Conservation (phyloP, 1,140 invertebrate genomes). For the Drosophila serrata region DNA sequence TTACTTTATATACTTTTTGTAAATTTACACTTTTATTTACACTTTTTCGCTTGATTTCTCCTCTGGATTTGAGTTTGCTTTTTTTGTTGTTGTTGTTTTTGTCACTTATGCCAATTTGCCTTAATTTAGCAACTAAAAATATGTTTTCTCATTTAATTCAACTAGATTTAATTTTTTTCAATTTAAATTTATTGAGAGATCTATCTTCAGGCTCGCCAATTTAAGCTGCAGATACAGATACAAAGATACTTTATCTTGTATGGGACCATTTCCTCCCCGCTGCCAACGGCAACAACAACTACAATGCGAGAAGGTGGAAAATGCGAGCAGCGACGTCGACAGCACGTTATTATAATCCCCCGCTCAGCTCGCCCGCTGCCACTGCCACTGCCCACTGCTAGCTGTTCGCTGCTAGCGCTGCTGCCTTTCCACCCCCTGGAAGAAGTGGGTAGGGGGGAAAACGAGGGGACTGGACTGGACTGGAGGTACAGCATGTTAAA, state of each 20-base stretch:
- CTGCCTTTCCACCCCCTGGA: constrained; percentile 53
- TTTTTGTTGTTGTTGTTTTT: constrained; percentile 20
- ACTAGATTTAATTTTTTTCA: constrained; percentile 60
- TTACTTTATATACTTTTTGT: background rate
- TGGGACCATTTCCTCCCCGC: constrained; percentile 61
- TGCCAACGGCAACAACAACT: constrained; percentile 5
- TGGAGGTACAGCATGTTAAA: constrained; percentile 71
- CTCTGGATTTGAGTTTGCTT: constrained; percentile 11
- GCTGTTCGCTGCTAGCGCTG: constrained; percentile 4
- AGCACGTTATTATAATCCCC: constrained; percentile 79
- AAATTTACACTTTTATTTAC: constrained; percentile 8
- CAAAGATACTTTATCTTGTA: constrained; percentile 42
- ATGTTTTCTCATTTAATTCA: constrained; percentile 75
- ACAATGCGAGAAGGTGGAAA: constrained; percentile 70
- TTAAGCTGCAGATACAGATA: constrained; percentile 38
- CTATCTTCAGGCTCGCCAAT: constrained; percentile 40
- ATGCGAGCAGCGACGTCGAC: constrained; percentile 66
- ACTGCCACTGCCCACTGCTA: constrained; percentile 9
- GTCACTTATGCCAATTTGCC: constrained; percentile 76
- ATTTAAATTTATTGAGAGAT: constrained; percentile 83
- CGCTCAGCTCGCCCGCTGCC: constrained; percentile 5
- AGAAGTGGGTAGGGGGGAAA: constrained; percentile 1
- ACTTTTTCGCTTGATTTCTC: constrained; percentile 23
- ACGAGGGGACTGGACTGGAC: constrained; percentile 15
- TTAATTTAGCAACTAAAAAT: constrained; percentile 83